Base-by-base conservation (phyloP, 2,797 vertebrate species). In the Crax fasciolata region DNA sequence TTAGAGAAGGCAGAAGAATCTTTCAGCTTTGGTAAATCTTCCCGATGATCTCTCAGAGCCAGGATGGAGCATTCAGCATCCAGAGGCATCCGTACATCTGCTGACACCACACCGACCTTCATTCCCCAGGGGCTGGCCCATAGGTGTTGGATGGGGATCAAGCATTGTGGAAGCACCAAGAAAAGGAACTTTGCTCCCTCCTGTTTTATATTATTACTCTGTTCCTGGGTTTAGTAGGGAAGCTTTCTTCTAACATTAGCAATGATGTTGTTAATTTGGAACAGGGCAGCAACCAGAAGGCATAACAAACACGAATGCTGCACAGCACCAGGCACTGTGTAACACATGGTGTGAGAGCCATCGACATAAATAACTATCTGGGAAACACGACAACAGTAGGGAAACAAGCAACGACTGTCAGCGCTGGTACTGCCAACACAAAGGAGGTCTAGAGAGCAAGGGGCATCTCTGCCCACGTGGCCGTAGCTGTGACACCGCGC, bases 11-110 rank as follows among this genome's bases (percentile, higher is more conserved):
- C 74, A 72, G 85, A 25, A 16, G 8, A 28, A 57, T 49, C 43
- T 46, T n/a, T 54, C 73, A 72, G 28, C 75, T 83, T 84, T 84
- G 79, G 91, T 88, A 90, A 96, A 95, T 94, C 66, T 80, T 90
- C 84, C 89, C 91, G 90, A 63, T 43, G 77, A 87, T 61, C 94
- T 86, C 83, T 55, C 89, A 84, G 7, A 62, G 91, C 87, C 46
- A 80, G 80, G 85, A 82, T 28, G 82, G 58, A 43, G 57, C 65
- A 83, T 57, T 87, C 65, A 70, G 66, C 92, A 58, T 17, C 43
- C 44, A 77, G n/a, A n/a, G 10, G 27, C 17, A 9, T 57, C 66
- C 68, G 55, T 38, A 30, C 28, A 39, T 43, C 54, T 63, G 39
- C 44, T n/a, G 59, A 80, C 79, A 71, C 35, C 46, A 58, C 70